Percentiles rank a stretch among this genome's conserved stretches.
Conservation (phyloP, 1,140 invertebrate species). For the Pseudachorutes palmiensis region DNA sequence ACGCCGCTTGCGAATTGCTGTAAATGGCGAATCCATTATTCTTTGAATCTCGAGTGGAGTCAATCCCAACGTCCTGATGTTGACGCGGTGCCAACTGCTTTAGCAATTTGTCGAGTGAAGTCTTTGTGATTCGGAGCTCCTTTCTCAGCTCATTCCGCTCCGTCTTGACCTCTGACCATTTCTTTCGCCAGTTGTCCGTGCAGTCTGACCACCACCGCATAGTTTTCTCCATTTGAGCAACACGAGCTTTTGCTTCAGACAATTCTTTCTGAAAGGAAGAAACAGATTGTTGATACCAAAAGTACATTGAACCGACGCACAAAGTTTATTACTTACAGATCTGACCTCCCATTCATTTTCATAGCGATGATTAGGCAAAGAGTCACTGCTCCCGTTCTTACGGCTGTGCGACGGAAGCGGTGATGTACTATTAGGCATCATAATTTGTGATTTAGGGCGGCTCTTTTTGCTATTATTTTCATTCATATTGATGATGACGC, state of each 20-base stretch:
- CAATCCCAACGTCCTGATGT: background rate
- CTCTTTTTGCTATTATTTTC: constrained; percentile 26
- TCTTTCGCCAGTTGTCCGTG: constrained; percentile 85
- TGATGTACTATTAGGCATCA: constrained; percentile 26
- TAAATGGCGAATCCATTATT: background rate
- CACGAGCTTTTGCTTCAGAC: constrained; percentile 79
- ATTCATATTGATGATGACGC: constrained; percentile 11
- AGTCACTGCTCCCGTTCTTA: constrained; percentile 30
- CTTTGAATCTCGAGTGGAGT: background rate
- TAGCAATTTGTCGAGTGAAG: constrained; percentile 23
- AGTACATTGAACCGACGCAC: too few species aligned
- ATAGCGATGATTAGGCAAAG: constrained; percentile 36
- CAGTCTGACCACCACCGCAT: constrained; percentile 96
- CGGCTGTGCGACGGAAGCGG: constrained; percentile 13
- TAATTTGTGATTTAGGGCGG: constrained; percentile 34
- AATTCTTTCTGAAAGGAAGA: constrained; percentile 58
- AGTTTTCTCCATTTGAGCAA: constrained; percentile 96
- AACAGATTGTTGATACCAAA: constrained; percentile 3
- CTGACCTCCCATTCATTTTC: constrained; percentile 43
- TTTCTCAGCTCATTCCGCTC: constrained; percentile 46
- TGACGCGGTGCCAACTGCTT: constrained; percentile 12
- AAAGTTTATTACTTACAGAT: constrained; percentile 41
- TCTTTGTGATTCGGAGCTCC: constrained; percentile 73
- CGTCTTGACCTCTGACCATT: constrained; percentile 78
- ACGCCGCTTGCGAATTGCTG: background rate